Percentiles rank a stretch among this genome's conserved stretches.
These are phyloP conservation scores for Hippopotamus amphibius DNA, from an alignment of 2,113 vertebrate species.

Conservation along the genomic window DNA sequence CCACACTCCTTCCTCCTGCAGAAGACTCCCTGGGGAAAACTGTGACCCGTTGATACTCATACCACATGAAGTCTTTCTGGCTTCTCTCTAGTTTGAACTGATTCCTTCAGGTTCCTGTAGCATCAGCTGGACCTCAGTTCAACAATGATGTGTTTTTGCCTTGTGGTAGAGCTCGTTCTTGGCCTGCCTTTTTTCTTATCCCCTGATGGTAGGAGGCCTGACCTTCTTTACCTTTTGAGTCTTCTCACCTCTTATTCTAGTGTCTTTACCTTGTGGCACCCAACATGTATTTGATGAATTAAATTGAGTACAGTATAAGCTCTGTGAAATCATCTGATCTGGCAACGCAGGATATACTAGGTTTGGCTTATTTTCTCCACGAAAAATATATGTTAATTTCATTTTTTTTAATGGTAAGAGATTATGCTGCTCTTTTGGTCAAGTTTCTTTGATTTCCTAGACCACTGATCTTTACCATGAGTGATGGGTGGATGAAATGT, in stretches of 20 bases:
- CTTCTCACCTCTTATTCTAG: neutral
- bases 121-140: neutral
- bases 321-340: constrained; percentile 13
- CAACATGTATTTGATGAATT: neutral
- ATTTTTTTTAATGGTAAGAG: constrained; percentile 44
- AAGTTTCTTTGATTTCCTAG: constrained; percentile 63
- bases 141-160: neutral
- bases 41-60: neutral
- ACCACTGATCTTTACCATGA: constrained; percentile 34
- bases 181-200: neutral
- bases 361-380: neutral
- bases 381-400: constrained; percentile 9
- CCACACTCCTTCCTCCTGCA: neutral
- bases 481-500: neutral
- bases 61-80: neutral
- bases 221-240: neutral
- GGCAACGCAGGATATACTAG: neutral
- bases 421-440: constrained; percentile 50
- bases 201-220: neutral
- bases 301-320: neutral
- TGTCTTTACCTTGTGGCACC: neutral
- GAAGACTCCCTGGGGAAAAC: neutral
- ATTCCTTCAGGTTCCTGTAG: neutral
- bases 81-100: neutral
- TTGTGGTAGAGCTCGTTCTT: neutral